phyloP scores from a whole-genome alignment of 2,113 vertebrate species.

The Ivindomyrus marchei region DNA sequence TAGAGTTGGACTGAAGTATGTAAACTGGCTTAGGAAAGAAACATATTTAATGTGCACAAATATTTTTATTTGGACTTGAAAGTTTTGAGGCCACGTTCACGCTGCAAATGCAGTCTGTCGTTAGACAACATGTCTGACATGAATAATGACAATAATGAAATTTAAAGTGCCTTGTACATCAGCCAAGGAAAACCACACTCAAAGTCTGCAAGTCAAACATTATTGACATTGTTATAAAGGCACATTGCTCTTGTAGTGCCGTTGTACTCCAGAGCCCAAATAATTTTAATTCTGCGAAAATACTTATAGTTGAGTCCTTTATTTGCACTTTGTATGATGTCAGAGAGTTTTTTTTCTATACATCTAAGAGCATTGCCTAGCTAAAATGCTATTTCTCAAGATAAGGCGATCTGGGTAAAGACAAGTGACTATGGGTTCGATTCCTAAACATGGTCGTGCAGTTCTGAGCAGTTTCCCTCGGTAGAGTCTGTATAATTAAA shows the following conservation, averaged over 20 bases:
- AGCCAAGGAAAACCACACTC: neutral
- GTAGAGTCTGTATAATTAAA: neutral
- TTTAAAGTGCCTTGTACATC: slow-evolving; percentile 6
- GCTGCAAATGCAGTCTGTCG: neutral
- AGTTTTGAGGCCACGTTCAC: neutral
- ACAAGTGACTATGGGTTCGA: neutral
- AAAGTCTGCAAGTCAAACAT: neutral
- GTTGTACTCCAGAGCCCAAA: neutral
- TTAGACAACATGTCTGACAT: neutral
- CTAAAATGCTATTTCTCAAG: neutral
- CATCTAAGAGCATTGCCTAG: neutral
- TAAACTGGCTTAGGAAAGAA: neutral
- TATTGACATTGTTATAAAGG: neutral
- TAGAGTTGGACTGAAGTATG: neutral
- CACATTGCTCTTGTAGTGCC: neutral
- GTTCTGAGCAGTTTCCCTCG: neutral
- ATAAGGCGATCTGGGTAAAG: neutral
- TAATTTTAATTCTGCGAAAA: neutral
- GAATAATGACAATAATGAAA: neutral
- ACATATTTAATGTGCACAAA: neutral
- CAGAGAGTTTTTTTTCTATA: neutral
- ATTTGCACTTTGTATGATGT: neutral
- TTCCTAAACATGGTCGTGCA: neutral
- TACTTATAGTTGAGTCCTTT: neutral
- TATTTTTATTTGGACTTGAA: neutral